phyloP scores from a whole-genome alignment of 2,113 vertebrate species.

The Osmerus eperlanus region DNA sequence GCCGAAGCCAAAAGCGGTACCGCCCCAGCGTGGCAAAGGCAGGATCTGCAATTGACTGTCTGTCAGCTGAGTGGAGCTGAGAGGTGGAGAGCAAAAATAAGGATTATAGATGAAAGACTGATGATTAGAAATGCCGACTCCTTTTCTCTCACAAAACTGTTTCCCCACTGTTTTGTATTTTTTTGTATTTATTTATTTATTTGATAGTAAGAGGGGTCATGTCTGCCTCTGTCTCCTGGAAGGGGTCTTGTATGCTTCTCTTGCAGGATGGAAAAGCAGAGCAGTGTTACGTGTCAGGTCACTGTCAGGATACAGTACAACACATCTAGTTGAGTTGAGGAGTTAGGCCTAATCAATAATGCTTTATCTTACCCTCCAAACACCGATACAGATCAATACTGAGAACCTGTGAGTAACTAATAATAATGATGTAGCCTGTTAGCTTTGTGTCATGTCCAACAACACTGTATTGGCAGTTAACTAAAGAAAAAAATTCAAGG shows the following conservation, averaged over 20 bases:
- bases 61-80: conserved; percentile 89
- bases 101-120: conserved; percentile 55
- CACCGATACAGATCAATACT: no score
- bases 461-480: no score
- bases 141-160: neutral
- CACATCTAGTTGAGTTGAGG: neutral
- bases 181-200: neutral
- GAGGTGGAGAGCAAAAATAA: conserved; percentile 85
- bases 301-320: neutral
- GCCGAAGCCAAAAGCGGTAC: conserved; percentile 70
- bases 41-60: conserved; percentile 82
- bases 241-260: neutral
- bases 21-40: conserved; percentile 50
- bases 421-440: no score
- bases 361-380: no score
- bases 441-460: no score
- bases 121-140: no score
- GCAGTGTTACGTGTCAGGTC: neutral
- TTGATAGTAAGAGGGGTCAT: neutral
- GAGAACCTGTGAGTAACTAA: no score
- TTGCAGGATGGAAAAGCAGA: conserved; percentile 8
- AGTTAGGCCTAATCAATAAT: neutral
- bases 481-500: no score
- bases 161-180: neutral
- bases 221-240: neutral